Evolutionary conservation across 2,113 vertebrate genomes (phyloP), one percentile per base, ranked within the genome.

Genomic region (Anseranas semipalmata): DNA sequence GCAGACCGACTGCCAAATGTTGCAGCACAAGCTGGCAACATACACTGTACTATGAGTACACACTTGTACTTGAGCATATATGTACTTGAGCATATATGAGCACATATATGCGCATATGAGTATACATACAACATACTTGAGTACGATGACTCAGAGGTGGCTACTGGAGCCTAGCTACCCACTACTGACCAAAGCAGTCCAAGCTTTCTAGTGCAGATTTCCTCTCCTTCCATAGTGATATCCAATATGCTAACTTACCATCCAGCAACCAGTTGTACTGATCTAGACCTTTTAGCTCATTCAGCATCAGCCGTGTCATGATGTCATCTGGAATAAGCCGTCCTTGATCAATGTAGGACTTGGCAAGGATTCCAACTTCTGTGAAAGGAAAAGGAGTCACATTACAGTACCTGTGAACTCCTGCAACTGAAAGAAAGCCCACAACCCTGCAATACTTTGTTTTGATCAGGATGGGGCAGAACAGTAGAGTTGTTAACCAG

Each of bases 321-420:
- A 99, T 97, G 46, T 99, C 98, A 96, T 99, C 99, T 22, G 99
- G 99, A 80, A 99, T 99, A 96, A 99, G 98, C 96, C 97, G 98
- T 79, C 99, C 99, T 97, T 99, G 98, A 95, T 99, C 99, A 56
- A 99, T 99, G 86, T 99, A 99, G n/a, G 99, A 98, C 97, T 99
- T 99, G 96, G 99, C 98, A 97, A 99, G 89, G 53, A 99, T 97
- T 56, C 99, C 99, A 71, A 99, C 98, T 97, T 99, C 99, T 99
- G 97, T 4, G 30, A 70, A 96, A 97, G 82, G 50, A 75, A 62
- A 8, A 82, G 59, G 59, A 60, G 22, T 28, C 7, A 7, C 32
- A 66, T 87, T 85, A 96, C 41, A 79, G 43, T 96, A 87, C 68
- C 73, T 91, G 46, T 72, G 35, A 37, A 37, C 39, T 52, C 76